These are phyloP conservation scores for Indicator indicator DNA, from an alignment of 2,113 vertebrate species.

Conservation along the genomic window DNA sequence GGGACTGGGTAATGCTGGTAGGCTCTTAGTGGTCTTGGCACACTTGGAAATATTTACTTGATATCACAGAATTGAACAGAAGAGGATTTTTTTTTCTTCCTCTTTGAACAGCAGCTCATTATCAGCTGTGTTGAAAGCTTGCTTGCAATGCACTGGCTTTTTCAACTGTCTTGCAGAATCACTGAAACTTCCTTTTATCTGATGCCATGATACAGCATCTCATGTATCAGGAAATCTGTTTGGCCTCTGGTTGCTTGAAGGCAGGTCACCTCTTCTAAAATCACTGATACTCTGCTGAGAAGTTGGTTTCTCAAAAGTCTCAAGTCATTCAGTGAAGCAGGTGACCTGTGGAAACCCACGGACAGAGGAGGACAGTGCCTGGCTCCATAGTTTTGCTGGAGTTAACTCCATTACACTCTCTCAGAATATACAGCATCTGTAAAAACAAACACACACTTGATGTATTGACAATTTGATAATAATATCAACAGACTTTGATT, in stretches of 20 bases:
- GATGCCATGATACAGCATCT: neutral
- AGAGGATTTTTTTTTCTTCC: neutral
- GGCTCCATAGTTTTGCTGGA: neutral
- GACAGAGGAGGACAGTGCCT: neutral
- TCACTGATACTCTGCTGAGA: rapidly evolving
- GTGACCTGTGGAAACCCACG: neutral
- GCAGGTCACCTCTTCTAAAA: neutral
- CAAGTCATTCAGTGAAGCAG: neutral
- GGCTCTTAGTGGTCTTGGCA: constrained; percentile 30
- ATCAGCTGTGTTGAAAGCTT: neutral
- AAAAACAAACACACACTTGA: neutral
- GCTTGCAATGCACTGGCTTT: neutral
- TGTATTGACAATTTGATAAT: neutral
- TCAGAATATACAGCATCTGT: neutral
- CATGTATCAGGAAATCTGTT: neutral
- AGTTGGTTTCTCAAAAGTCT: neutral
- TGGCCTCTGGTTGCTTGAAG: neutral
- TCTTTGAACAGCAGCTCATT: neutral
- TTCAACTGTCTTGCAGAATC: neutral
- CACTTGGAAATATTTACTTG: constrained; percentile 28
- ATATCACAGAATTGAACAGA: neutral
- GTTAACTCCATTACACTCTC: rapidly evolving
- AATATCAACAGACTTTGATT: neutral
- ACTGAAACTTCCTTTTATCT: neutral
- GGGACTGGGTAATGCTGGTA: constrained; percentile 30